phyloP scores from a whole-genome alignment of 2,113 vertebrate genomes.

The Oreochromis spilurus region DNA sequence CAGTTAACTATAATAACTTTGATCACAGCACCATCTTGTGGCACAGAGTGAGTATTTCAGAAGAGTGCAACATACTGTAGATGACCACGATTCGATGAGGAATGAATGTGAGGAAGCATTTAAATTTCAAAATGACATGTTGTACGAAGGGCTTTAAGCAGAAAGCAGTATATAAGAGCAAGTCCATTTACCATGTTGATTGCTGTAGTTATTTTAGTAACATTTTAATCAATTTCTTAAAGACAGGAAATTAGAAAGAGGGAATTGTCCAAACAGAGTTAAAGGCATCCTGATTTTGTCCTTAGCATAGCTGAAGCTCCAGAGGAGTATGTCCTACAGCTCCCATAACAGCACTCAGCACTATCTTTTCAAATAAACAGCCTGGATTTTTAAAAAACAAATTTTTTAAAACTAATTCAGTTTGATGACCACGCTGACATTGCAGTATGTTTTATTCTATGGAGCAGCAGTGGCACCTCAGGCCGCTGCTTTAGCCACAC shows the following conservation, averaged over 20 bases:
- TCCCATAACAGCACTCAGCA: not conserved
- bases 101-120: not conserved
- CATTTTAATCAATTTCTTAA: not conserved
- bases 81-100: not conserved
- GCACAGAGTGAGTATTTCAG: not conserved
- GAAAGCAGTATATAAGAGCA: not conserved
- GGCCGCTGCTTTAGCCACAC: not conserved
- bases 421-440: not conserved
- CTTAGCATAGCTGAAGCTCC: not conserved
- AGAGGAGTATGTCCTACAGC: not conserved
- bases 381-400: not conserved
- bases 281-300: not conserved
- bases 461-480: not conserved
- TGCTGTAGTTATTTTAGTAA: not conserved
- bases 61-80: not conserved
- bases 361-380: not conserved
- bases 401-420: not conserved
- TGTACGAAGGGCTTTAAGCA: not conserved
- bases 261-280: not conserved
- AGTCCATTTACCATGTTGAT: not conserved
- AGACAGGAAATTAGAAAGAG: not conserved
- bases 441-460: not conserved
- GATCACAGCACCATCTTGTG: not conserved
- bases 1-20: not conserved
- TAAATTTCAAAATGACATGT: not conserved